phyloP scores from a whole-genome alignment of 2,797 vertebrate genomes.

The Scleropages formosus region DNA sequence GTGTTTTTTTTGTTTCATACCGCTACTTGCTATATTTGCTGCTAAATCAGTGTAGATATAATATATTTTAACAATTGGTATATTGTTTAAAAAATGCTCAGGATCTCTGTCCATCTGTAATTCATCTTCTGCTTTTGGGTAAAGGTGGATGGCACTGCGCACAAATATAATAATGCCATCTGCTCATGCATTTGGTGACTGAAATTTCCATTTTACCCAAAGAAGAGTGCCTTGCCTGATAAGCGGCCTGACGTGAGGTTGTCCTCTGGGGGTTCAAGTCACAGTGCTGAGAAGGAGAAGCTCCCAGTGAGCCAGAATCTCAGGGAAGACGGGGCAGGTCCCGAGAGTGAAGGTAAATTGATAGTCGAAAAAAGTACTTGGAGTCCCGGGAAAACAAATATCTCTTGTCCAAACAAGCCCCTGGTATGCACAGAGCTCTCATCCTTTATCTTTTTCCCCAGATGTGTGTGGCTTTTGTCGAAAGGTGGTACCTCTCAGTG shows the following conservation, averaged over 20 bases:
- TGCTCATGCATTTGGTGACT: too few relatives aligned
- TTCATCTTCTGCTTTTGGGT: too few relatives aligned
- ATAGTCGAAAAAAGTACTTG: neutral
- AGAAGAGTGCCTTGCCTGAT: slow-evolving; percentile 25
- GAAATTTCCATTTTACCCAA: neutral
- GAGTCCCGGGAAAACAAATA: neutral
- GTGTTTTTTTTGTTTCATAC: too few relatives aligned
- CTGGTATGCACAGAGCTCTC: neutral
- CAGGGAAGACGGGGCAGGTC: slow-evolving; percentile 39
- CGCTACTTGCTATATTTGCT: too few relatives aligned
- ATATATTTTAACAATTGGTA: too few relatives aligned
- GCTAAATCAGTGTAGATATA: too few relatives aligned
- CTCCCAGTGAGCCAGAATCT: slow-evolving; percentile 37
- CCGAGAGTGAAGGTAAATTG: slow-evolving; percentile 56
- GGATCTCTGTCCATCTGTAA: too few relatives aligned
- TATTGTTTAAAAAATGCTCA: too few relatives aligned
- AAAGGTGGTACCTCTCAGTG: slow-evolving; percentile 70
- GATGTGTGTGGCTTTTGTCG: slow-evolving; percentile 93
- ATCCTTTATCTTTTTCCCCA: slow-evolving; percentile 45
- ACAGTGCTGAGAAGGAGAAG: slow-evolving; percentile 26
- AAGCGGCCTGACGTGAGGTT: slow-evolving; percentile 49
- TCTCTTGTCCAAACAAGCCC: neutral
- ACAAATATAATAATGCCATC: too few relatives aligned
- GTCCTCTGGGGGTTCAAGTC: slow-evolving; percentile 56
- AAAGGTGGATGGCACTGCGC: too few relatives aligned